These are phyloP conservation scores for Nemotelus pantherinus DNA, from an alignment of 2,888 invertebrate species.

Conservation along the genomic window DNA sequence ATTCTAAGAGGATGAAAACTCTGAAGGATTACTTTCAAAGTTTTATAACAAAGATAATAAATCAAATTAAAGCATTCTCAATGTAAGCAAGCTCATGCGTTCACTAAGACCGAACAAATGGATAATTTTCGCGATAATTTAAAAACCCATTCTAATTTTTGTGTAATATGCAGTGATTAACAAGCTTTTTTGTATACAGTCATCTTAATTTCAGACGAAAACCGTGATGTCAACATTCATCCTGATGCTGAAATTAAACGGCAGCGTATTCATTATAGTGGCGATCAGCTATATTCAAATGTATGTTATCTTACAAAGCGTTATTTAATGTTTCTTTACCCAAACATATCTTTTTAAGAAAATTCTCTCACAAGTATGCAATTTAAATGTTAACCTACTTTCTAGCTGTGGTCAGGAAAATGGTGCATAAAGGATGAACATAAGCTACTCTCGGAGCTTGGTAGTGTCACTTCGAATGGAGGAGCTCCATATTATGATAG, in stretches of 20 bases:
- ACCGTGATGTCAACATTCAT: slow-evolving; percentile 87
- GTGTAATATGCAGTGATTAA: too few species aligned
- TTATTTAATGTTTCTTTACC: slow-evolving; percentile 34
- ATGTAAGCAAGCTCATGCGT: too few species aligned
- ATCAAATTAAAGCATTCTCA: too few species aligned
- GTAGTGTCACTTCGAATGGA: slow-evolving; percentile 67
- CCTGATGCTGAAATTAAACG: slow-evolving; percentile 88
- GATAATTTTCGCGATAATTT: too few species aligned
- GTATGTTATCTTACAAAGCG: slow-evolving; percentile 69
- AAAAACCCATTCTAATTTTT: too few species aligned
- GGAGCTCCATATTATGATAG: slow-evolving; percentile 69
- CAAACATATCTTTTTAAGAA: background rate
- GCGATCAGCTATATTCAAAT: slow-evolving; percentile 89
- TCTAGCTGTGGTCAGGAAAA: slow-evolving; percentile 87
- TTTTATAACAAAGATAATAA: too few species aligned
- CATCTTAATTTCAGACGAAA: slow-evolving; percentile 77
- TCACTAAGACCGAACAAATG: too few species aligned
- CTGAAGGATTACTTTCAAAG: too few species aligned
- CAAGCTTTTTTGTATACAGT: too few species aligned
- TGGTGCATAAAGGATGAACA: slow-evolving; percentile 94
- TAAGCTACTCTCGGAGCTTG: slow-evolving; percentile 84
- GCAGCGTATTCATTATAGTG: slow-evolving; percentile 87
- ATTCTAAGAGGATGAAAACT: too few species aligned
- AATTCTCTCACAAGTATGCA: background rate
- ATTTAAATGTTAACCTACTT: background rate